Evolutionary conservation across 2,113 vertebrate species (phyloP).

Genomic region (Phycodurus eques): DNA sequence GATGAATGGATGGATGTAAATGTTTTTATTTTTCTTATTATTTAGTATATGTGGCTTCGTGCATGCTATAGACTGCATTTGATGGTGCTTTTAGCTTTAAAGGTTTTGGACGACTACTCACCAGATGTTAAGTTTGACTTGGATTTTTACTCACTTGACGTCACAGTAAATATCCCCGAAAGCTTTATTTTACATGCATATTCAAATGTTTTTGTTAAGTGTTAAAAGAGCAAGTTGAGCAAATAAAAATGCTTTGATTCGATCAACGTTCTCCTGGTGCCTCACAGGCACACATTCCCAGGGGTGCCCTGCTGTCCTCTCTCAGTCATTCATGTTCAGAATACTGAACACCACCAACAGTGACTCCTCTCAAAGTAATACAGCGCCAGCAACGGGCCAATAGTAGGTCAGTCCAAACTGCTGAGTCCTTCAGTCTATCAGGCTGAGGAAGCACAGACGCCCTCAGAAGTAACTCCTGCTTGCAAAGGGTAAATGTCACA

Average conservation of each 20-base stretch:
- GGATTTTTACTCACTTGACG: background rate
- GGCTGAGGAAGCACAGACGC: slow-evolving; percentile 3
- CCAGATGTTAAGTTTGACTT: background rate
- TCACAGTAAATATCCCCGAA: background rate
- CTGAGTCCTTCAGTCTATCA: slow-evolving; percentile 21
- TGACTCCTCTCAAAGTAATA: slow-evolving; percentile 14
- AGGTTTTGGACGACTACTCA: background rate
- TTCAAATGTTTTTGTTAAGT: slow-evolving; percentile 2
- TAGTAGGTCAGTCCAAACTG: slow-evolving; percentile 16
- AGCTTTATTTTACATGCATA: background rate
- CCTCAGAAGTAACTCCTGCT: slow-evolving; percentile 7
- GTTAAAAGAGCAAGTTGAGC: slow-evolving; percentile 14
- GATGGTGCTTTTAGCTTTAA: background rate
- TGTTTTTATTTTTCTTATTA: too few relatives aligned
- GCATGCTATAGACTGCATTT: too few relatives aligned
- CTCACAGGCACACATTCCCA: slow-evolving; percentile 2
- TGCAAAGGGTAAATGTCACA: slow-evolving; percentile 24
- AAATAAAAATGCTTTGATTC: slow-evolving; percentile 3
- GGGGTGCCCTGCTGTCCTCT: slow-evolving; percentile 14
- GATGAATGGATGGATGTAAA: too few relatives aligned
- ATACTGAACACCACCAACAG: slow-evolving; percentile 13
- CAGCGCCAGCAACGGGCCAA: background rate
- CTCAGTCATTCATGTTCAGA: slow-evolving; percentile 7
- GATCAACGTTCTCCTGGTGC: slow-evolving; percentile 8
- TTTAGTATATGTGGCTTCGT: too few relatives aligned